Evolutionary conservation across 1,140 invertebrate species (phyloP), one percentile per base, ranked within the genome.

Genomic region (Ctenoplectra terminalis): DNA sequence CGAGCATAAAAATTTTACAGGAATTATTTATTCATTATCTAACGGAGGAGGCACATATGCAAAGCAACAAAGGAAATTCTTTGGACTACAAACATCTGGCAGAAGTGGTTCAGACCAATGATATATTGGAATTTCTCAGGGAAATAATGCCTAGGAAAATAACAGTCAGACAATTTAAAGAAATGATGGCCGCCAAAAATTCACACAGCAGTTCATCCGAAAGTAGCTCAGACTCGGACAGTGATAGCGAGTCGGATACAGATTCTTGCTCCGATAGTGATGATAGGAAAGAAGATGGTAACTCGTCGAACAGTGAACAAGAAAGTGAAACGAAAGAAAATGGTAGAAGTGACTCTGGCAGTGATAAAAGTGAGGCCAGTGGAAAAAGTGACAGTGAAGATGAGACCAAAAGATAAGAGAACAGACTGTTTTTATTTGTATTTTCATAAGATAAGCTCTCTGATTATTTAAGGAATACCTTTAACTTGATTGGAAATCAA

Each of bases 141-240:
- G 96, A 96, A 90, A 96, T 96, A 75, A 95, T 96, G 94, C 96
- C 96, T 0, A 94, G 95, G 73, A 97, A 96, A 88, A 96, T 96
- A 23, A 96, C 96, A 6, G 95, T 96, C 0, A 91, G 94, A 52
- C 94, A 96, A 87, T 96, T 94, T 72, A 96, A 96, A 87, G 94
- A 95, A 90, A 92, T 96, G 85, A 95, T 96, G 95, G 94, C 95
- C 0, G 95, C 94, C 50, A 96, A 96, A 87, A 94, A 88, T 81
- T 79, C 61, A 8, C 67, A 81, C 40, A 88, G 83, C 67, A 88
- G 85, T 60, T 92, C 79, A 8, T 91, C 91, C 0, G 92, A 93
- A 48, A 93, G 89, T 87, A 93, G 91, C 0, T 93, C 93, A 2
- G 92, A 93, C 71, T 93, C 92, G 0, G 93, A 94, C 34, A 93